These are phyloP conservation scores for Clytia hemisphaerica DNA, from an alignment of 30 jellyfish, hydroid and myxozoan genomes.

Conservation along the genomic window DNA sequence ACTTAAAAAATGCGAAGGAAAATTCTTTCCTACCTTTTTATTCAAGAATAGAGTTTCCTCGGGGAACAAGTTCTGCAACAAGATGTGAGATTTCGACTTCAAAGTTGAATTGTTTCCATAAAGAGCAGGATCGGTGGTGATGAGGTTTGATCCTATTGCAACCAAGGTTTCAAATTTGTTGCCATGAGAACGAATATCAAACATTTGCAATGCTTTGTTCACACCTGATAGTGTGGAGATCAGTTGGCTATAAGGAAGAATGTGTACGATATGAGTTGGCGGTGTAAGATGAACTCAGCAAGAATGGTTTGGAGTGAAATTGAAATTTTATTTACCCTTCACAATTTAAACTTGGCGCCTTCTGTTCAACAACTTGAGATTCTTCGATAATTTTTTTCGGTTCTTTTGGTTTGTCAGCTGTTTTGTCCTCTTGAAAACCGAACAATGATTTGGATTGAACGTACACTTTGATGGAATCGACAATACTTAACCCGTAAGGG, in stretches of 20 bases:
- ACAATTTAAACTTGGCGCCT: slow-evolving; percentile 16
- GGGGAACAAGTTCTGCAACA: slow-evolving; percentile 58
- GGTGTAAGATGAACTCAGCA: no score
- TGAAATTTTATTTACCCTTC: slow-evolving; percentile 10
- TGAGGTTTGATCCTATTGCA: not conserved
- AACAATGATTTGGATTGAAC: slow-evolving; percentile 63
- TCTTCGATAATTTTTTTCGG: not conserved
- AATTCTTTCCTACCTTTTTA: slow-evolving; percentile 30
- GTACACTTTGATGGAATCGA: slow-evolving; percentile 74
- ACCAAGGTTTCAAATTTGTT: not conserved
- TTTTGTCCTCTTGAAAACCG: slow-evolving; percentile 61
- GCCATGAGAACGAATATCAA: not conserved
- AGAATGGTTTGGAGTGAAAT: not conserved
- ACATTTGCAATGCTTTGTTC: slow-evolving; percentile 5
- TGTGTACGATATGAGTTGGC: not conserved
- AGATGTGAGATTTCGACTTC: slow-evolving; percentile 41
- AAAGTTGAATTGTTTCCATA: slow-evolving; percentile 1
- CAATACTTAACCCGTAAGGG: slow-evolving; percentile 84
- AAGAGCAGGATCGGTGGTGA: slow-evolving; percentile 28
- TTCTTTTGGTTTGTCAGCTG: slow-evolving; percentile 39
- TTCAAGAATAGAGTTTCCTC: slow-evolving; percentile 37
- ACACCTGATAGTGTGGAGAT: slow-evolving; percentile 3
- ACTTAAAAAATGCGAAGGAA: slow-evolving; percentile 25
- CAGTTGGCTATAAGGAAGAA: not conserved
- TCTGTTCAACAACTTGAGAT: not conserved